Percentiles rank a stretch among this genome's conserved stretches.
phyloP scores from a whole-genome alignment of 92 coral and sea anemone genomes.

The Nematostella vectensis region DNA sequence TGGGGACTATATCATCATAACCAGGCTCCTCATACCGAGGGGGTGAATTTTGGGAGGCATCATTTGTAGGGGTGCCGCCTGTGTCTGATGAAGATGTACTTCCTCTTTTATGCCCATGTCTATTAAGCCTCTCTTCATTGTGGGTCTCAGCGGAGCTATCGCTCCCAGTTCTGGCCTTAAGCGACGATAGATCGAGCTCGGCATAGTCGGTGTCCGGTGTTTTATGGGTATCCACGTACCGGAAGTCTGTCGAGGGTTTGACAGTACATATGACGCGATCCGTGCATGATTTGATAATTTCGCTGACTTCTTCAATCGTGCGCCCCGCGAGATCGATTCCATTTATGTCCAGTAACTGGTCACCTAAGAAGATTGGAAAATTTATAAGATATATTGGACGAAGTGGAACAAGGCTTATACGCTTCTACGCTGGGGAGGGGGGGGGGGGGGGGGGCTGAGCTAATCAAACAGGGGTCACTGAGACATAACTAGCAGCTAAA shows the following conservation, averaged over 20 bases:
- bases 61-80: not conserved
- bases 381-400: not conserved
- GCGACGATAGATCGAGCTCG: slow-evolving; percentile 66
- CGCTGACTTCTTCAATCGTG: slow-evolving; percentile 73
- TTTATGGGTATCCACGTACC: slow-evolving; percentile 59
- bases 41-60: not conserved
- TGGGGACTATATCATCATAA: slow-evolving; percentile 10
- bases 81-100: not conserved
- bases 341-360: slow-evolving; percentile 85
- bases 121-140: slow-evolving; percentile 1
- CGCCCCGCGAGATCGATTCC: slow-evolving; percentile 77
- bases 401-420: not conserved
- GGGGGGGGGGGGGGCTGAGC: no score
- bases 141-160: slow-evolving; percentile 9
- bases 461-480: not conserved
- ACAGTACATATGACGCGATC: slow-evolving; percentile 80
- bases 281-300: slow-evolving; percentile 77
- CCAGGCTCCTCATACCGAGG: slow-evolving; percentile 13
- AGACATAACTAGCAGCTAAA: no score
- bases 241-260: slow-evolving; percentile 74
- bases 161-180: slow-evolving; percentile 32
- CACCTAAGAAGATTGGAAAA: slow-evolving; percentile 38
- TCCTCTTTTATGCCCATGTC: slow-evolving; percentile 1
- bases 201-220: slow-evolving; percentile 68
- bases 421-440: not conserved